Base-by-base conservation (phyloP, 1,140 invertebrate species). In the Scaptomyza graminum region DNA sequence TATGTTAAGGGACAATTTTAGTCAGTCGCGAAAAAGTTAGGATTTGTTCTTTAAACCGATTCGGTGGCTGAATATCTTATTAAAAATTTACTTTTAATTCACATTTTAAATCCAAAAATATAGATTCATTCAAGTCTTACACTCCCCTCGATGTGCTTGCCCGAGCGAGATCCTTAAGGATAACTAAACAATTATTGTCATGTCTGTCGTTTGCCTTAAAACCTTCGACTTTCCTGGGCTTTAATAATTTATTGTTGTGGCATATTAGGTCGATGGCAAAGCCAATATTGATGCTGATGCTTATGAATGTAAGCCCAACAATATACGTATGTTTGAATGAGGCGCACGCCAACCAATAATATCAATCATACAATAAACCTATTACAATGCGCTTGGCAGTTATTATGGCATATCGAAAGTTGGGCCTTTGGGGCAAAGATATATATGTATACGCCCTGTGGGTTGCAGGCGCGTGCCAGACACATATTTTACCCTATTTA, bases 321-420 rank as follows among this genome's bases (percentile, higher is more conserved):
- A 56, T 56, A 31, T 28, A 34, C 1, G 31, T 34, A 8, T 34
- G 6, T 31, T 7, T 31, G 8, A 34, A 9, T 34, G n/a, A 37
- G 25, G 13, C 31, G 25, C n/a, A 55, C 12, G 37, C 54, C 70
- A 61, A 47, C 46, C 54, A 64, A 68, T 54, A 69, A 85, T 85
- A 87, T 87, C 18, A 22, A 85, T 87, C 82, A 87, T 78, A 87
- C 69, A 87, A 78, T 81, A 87, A 75, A 78, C 60, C 82, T 87
- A 87, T 87, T 75, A 81, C 68, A 57, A 46, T 52, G 50, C 46
- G 46, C 60, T 68, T 43, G 72, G 41, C 55, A 64, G 55, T 60
- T 61, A 60, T 67, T 61, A 16, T 47, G 25, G 31, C 52, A 57
- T 34, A 41, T 43, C 55, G 25, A 43, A 15, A 43, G 37, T 28